Evolutionary conservation across 2,113 vertebrate genomes (phyloP), one percentile per base, ranked within the genome.

Genomic region (Catharus bicknelli): DNA sequence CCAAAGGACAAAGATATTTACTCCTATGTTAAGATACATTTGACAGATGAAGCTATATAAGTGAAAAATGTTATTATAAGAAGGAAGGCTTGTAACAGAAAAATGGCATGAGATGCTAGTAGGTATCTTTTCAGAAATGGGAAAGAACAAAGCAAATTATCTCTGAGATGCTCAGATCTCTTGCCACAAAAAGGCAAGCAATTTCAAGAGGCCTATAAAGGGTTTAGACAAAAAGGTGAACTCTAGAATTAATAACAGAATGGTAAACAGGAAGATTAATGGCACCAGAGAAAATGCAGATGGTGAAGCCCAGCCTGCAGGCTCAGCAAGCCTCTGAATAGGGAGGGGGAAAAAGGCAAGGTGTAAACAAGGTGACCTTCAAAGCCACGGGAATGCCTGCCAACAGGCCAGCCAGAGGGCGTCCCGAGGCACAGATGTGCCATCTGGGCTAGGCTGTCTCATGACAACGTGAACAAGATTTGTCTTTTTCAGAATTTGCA

Each of bases 251-350:
- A 97, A 95, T 95, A 96, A 94, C 83, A 88, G 91, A 95, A 96
- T 94, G 91, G 96, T 94, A 96, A 96, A 96, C 94, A 95, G 83
- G 87, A 96, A 96, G 88, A 85, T 91, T 96, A 90, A 93, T 95
- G 77, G 79, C 90, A 96, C 63, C 66, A 94, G 91, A 97, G 92
- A 95, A 96, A 96, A 97, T 97, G 95, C 96, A 97, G 96, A 96
- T 97, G 95, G 96, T 81, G 78, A 93, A 95, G 88, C 84, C 77
- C 90, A 95, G 96, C 90, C 95, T 95, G 93, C 95, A 95, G 95
- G 94, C 95, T 97, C 96, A 96, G 95, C 95, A 96, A 94, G 93
- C 93, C 85, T 93, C 85, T 66, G 83, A 80, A 75, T 7, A 47
- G 53, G 77, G 79, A 93, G 90, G 82, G 59, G 68, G 13, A 0